Evolutionary conservation across 2,113 vertebrate genomes (phyloP).

Genomic region (Anas platyrhynchos): DNA sequence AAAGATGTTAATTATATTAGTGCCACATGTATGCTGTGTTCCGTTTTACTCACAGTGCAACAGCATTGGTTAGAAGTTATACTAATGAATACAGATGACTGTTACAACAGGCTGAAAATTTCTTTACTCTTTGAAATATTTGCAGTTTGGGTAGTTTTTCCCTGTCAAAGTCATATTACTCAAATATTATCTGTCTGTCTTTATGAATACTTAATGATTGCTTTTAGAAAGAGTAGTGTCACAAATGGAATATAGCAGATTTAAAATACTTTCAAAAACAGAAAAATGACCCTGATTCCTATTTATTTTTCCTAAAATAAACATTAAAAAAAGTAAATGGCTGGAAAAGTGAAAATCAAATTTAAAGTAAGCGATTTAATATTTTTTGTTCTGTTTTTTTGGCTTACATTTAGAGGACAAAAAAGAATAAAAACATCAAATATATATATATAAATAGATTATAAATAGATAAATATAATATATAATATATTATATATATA

Average conservation of each 20-base stretch:
- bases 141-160: background rate
- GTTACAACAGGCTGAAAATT: background rate
- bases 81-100: background rate
- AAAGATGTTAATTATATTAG: background rate
- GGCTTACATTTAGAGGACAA: background rate
- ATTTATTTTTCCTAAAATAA: background rate
- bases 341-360: background rate
- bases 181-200: background rate
- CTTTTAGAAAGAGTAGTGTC: background rate
- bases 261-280: background rate
- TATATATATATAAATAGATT: too few species aligned
- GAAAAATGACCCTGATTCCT: background rate
- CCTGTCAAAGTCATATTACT: background rate
- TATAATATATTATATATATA: too few species aligned
- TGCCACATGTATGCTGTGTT: background rate
- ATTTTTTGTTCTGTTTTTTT: background rate
- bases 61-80: background rate
- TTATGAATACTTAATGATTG: background rate
- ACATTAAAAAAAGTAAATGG: background rate
- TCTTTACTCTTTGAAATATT: background rate
- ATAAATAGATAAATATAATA: too few species aligned
- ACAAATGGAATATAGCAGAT: background rate
- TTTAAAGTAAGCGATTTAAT: background rate
- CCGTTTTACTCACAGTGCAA: background rate
- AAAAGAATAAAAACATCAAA: background rate